Conservation (phyloP, 2,113 vertebrate species). For the Gambusia affinis region DNA sequence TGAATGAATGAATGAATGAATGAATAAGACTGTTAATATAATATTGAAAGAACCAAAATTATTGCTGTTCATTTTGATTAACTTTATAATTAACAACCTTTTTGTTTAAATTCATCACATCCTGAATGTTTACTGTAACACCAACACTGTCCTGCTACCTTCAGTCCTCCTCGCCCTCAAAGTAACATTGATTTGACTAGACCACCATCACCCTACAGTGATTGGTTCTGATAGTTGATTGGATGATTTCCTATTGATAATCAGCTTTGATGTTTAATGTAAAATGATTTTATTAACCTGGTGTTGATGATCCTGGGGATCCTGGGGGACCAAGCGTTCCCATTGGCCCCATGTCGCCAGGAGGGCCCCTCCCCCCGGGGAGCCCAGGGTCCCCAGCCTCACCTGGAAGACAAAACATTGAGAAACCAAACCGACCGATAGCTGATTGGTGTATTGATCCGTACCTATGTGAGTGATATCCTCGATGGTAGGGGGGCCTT, state of each 20-base stretch:
- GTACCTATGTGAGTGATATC: conserved; percentile 44
- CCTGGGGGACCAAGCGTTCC: conserved; percentile 63
- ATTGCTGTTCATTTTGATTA: no score
- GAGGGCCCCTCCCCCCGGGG: conserved; percentile 43
- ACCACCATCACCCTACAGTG: background rate
- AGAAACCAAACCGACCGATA: accelerated
- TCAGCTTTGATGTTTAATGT: no score
- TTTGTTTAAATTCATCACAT: background rate
- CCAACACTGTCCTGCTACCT: no score
- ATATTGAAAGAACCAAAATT: no score
- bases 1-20: no score
- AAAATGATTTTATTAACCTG: conserved; percentile 45
- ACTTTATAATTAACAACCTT: no score
- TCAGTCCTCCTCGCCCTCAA: no score
- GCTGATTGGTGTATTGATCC: background rate
- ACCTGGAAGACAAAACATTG: conserved; percentile 53
- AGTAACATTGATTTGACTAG: background rate
- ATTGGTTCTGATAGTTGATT: background rate
- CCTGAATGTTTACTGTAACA: background rate
- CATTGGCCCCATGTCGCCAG: conserved; percentile 64
- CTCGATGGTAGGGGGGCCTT: conserved; percentile 40
- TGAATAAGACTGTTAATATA: no score
- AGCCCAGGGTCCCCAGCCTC: conserved; percentile 54
- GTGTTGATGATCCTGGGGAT: conserved; percentile 28
- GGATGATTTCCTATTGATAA: background rate